Conservation (phyloP, 1,140 invertebrate species). For the Matsumurasca onukii region DNA sequence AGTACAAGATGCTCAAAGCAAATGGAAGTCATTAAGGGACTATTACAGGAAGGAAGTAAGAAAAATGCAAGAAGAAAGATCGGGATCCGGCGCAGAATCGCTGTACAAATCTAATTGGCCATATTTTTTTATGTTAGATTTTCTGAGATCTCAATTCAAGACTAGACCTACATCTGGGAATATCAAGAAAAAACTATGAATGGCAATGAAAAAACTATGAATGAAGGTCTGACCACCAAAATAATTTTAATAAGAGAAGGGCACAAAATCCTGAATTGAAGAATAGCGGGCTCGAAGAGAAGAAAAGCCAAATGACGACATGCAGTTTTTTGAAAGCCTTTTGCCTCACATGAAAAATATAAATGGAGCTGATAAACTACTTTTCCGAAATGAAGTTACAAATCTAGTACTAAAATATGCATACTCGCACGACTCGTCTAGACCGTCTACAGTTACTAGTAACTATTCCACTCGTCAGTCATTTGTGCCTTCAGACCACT, state of each 20-base stretch:
- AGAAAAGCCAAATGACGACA: too few relatives aligned
- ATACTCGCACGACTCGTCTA: too few relatives aligned
- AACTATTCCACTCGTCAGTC: too few relatives aligned
- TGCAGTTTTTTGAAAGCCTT: too few relatives aligned
- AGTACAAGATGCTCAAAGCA: slow-evolving; percentile 12
- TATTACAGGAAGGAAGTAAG: slow-evolving; percentile 24
- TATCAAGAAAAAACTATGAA: not conserved
- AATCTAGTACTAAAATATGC: too few relatives aligned
- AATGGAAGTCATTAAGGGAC: slow-evolving; percentile 21
- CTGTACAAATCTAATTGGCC: slow-evolving; percentile 5
- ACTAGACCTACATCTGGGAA: slow-evolving; percentile 5
- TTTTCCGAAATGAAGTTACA: too few relatives aligned
- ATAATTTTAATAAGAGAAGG: slow-evolving; percentile 6
- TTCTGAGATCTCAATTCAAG: slow-evolving; percentile 2
- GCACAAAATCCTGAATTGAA: slow-evolving; percentile 5
- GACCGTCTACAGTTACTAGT: too few relatives aligned
- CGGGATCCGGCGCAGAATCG: slow-evolving; percentile 3
- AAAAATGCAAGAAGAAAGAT: slow-evolving; percentile 19
- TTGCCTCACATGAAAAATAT: too few relatives aligned
- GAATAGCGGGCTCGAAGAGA: too few relatives aligned
- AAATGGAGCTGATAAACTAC: too few relatives aligned
- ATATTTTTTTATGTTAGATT: slow-evolving; percentile 3
- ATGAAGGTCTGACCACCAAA: slow-evolving; percentile 1
- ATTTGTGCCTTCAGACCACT: too few relatives aligned
- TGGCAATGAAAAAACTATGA: slow-evolving; percentile 2